Percentiles rank a stretch among this genome's conserved stretches.
Evolutionary conservation across 2,888 invertebrate genomes (phyloP).

Genomic region (Drosophila rellima): DNA sequence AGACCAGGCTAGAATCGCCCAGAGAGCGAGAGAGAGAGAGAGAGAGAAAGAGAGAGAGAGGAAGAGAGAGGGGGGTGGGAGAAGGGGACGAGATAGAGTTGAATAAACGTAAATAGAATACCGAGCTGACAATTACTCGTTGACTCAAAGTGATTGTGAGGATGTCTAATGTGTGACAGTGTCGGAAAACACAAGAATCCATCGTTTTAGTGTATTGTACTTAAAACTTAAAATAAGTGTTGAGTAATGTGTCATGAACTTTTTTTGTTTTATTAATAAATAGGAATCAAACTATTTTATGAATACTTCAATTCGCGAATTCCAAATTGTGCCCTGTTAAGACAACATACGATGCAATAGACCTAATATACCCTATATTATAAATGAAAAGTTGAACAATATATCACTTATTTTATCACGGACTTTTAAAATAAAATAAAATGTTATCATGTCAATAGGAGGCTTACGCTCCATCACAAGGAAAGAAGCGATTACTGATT

Average conservation of each 20-base stretch:
- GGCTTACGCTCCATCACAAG: neutral
- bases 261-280: neutral
- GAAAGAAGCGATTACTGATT: neutral
- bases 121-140: slow-evolving; percentile 35
- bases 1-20: neutral
- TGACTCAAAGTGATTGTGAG: slow-evolving; percentile 29
- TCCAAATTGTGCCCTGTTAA: too few relatives aligned
- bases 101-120: slow-evolving; percentile 53
- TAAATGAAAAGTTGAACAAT: too few relatives aligned
- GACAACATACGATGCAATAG: neutral
- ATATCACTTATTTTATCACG: too few relatives aligned
- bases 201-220: neutral
- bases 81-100: slow-evolving; percentile 18
- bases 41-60: slow-evolving; percentile 1
- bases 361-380: too few relatives aligned
- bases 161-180: slow-evolving; percentile 31
- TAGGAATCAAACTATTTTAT: neutral
- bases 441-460: too few relatives aligned
- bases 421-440: too few relatives aligned
- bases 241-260: neutral
- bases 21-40: neutral
- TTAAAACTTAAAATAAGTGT: slow-evolving; percentile 9
- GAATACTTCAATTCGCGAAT: neutral
- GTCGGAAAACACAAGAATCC: slow-evolving; percentile 24
- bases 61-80: neutral